Base-by-base conservation (phyloP, 2,888 invertebrate species). In the Unio pictorum region DNA sequence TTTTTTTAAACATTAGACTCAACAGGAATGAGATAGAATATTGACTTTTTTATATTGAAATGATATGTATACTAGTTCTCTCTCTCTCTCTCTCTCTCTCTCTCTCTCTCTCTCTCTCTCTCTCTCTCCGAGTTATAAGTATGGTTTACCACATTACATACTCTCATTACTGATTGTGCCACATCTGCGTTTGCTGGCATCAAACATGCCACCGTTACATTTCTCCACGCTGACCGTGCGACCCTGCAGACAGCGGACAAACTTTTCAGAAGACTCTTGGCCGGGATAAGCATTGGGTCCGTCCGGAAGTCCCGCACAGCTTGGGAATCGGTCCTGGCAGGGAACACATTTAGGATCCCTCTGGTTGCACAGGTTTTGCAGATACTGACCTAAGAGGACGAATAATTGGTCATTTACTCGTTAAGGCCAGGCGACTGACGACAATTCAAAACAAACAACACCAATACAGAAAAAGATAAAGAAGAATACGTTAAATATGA, bases 341-440 rank as follows among this genome's bases (percentile, higher is more conserved):
- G 79, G 75, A 55, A 69, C 64, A 68, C 81, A 81, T 0, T 70
- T 75, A 1, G 73, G 71, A 23, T 69, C 59, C 3, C 74, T 26
- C 7, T 77, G 78, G 28, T 79, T 79, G 55, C 80, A 80, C 17
- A 75, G 71, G 65, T 81, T 80, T 64, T 81, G 81, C 11, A 80
- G 74, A 61, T 81, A 81, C 45, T 80, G 77, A 67, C 81, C 81
- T 81, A 64, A 30, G 56, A 60, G 23, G 55, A 28, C 17, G 17
- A 54, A 18, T 1, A 65, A 65, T 64, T 45, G 45, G 8, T 11
- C 11, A 45, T 45, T 45, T 45, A 45, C 45, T 45, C 45, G 11
- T 45, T 45, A 45, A 11, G 45, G 45, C 11, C 45, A 45, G 45
- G 11, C 11, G 1, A 11, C 45, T 45, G 45, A 11, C 11, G 11